These are phyloP conservation scores for Trigoniulus corallinus DNA, from an alignment of 1,140 invertebrate species.

Conservation along the genomic window DNA sequence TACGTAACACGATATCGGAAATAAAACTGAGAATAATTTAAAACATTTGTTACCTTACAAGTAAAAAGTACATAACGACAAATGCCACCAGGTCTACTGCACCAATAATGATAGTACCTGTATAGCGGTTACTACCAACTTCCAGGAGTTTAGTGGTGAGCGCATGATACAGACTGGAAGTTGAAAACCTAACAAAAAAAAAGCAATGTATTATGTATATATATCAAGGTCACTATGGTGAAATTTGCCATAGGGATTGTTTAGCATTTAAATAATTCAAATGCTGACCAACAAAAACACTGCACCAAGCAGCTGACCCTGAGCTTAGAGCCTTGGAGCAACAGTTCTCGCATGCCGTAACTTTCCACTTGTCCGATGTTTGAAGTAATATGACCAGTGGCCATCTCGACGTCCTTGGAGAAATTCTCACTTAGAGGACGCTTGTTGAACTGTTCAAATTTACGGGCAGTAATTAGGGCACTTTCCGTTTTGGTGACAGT, in stretches of 20 bases:
- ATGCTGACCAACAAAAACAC: slow-evolving; percentile 14
- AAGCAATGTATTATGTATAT: slow-evolving; percentile 4
- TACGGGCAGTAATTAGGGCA: slow-evolving; percentile 9
- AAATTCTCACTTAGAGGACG: slow-evolving; percentile 10
- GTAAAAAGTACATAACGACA: slow-evolving; percentile 20
- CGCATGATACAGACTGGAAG: slow-evolving; percentile 18
- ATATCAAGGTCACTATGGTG: no score
- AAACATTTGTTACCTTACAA: slow-evolving; percentile 15
- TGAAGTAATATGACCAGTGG: slow-evolving; percentile 1
- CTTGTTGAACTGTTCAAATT: slow-evolving; percentile 13
- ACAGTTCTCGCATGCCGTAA: slow-evolving; percentile 6
- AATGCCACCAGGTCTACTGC: slow-evolving; percentile 19
- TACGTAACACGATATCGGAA: neutral
- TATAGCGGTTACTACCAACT: slow-evolving; percentile 19
- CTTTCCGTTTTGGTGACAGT: slow-evolving; percentile 12
- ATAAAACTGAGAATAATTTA: neutral
- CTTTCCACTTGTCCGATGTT: slow-evolving; percentile 6
- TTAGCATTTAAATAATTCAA: neutral
- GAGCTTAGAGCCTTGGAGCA: slow-evolving; percentile 11
- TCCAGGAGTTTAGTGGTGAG: slow-evolving; percentile 17
- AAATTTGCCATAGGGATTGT: no score
- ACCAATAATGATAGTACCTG: slow-evolving; percentile 21
- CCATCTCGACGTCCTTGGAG: slow-evolving; percentile 8
- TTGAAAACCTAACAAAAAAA: slow-evolving; percentile 20
- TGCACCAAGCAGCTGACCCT: slow-evolving; percentile 10